phyloP scores from a whole-genome alignment of 2,113 vertebrate species.

The Myrmophylax atrothorax region DNA sequence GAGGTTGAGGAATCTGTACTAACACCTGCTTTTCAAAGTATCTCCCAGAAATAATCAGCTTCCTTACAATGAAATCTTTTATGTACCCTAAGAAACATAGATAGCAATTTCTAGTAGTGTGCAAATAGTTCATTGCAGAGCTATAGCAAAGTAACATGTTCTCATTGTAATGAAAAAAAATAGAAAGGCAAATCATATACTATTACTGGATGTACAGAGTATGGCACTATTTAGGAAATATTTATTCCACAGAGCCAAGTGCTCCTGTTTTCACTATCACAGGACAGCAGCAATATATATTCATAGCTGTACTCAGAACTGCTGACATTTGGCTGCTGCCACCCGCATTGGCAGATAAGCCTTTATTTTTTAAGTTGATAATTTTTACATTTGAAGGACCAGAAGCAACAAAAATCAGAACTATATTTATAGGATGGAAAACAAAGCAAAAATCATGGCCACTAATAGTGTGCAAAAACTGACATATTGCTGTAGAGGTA shows the following conservation, averaged over 20 bases:
- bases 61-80: neutral
- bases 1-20: neutral
- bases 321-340: neutral
- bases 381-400: neutral
- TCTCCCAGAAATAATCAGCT: neutral
- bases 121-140: neutral
- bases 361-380: neutral
- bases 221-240: neutral
- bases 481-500: neutral
- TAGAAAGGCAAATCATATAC: neutral
- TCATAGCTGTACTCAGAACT: neutral
- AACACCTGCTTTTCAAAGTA: neutral
- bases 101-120: neutral
- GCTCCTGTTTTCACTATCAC: neutral
- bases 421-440: neutral
- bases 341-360: neutral
- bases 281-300: neutral
- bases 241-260: neutral
- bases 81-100: neutral
- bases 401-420: neutral
- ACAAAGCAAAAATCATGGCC: neutral
- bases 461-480: neutral
- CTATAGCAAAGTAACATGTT: neutral
- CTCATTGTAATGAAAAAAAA: neutral
- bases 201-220: neutral